Conservation (phyloP, 1,140 invertebrate genomes). For the Brachionus rotundiformis region DNA sequence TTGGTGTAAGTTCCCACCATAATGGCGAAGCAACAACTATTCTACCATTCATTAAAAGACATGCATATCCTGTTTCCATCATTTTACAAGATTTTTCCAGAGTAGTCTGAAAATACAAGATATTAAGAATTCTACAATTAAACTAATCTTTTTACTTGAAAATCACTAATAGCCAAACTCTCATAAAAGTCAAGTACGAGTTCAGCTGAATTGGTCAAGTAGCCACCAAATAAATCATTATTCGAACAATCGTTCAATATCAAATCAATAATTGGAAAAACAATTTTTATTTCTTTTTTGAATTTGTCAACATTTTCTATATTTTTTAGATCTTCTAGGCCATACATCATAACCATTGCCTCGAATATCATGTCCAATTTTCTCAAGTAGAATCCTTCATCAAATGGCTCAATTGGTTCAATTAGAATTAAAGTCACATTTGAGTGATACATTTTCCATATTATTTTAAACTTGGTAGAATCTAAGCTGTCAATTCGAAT, state of each 20-base stretch:
- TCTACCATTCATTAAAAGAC: constrained; percentile 23
- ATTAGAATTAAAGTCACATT: constrained; percentile 64
- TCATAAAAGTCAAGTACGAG: constrained; percentile 22
- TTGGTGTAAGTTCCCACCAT: constrained; percentile 34
- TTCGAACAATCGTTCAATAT: not conserved
- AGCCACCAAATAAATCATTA: constrained; percentile 44
- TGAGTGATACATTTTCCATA: constrained; percentile 74
- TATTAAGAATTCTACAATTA: too few species aligned
- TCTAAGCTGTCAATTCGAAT: constrained; percentile 70
- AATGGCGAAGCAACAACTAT: constrained; percentile 5
- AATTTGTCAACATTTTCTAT: constrained; percentile 76
- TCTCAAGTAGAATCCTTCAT: constrained; percentile 60
- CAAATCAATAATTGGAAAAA: constrained; percentile 27
- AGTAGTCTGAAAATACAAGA: not conserved
- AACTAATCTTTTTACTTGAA: constrained; percentile 39
- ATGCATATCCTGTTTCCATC: not conserved
- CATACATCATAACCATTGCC: constrained; percentile 75
- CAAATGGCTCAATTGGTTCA: constrained; percentile 59
- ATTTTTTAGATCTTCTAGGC: constrained; percentile 74
- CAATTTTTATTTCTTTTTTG: constrained; percentile 63
- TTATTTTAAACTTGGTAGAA: constrained; percentile 72
- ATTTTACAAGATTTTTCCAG: constrained; percentile 2
- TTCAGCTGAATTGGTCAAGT: constrained; percentile 24
- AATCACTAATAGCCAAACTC: not conserved
- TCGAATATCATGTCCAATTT: constrained; percentile 74